phyloP scores from a whole-genome alignment of 2,888 invertebrate genomes.

The Hermodice carunculata region DNA sequence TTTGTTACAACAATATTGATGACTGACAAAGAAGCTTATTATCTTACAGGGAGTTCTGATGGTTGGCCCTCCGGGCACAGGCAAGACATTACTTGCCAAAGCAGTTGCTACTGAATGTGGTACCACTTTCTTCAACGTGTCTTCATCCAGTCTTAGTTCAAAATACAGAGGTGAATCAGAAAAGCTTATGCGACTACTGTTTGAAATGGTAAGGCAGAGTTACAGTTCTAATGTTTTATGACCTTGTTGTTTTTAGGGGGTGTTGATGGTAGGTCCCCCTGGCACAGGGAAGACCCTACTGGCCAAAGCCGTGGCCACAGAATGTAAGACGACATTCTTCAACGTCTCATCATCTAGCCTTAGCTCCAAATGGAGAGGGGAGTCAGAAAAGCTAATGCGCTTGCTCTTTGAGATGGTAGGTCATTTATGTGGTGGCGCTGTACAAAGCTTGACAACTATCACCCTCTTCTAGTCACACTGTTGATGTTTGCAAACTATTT shows the following conservation, averaged over 20 bases:
- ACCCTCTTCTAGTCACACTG: too few relatives aligned
- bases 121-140: constrained; percentile 80
- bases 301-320: constrained; percentile 73
- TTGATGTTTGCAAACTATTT: too few relatives aligned
- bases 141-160: constrained; percentile 96
- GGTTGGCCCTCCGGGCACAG: constrained; percentile 73
- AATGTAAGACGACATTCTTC: constrained; percentile 73
- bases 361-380: constrained; percentile 98
- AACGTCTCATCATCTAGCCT: constrained; percentile 95
- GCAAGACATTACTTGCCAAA: constrained; percentile 73
- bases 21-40: neutral
- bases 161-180: constrained; percentile 99
- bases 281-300: constrained; percentile 73
- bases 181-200: constrained; percentile 94
- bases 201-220: constrained; percentile 86
- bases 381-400: constrained; percentile 97
- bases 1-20: neutral
- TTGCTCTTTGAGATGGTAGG: constrained; percentile 95
- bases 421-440: too few relatives aligned
- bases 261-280: constrained; percentile 70
- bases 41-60: constrained; percentile 70
- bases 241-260: constrained; percentile 41
- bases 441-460: too few relatives aligned
- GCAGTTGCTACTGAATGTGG: constrained; percentile 73
- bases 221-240: neutral